These are phyloP conservation scores for Aurelia aurita DNA, from an alignment of 30 jellyfish, hydroid and myxozoan genomes.

Conservation along the genomic window DNA sequence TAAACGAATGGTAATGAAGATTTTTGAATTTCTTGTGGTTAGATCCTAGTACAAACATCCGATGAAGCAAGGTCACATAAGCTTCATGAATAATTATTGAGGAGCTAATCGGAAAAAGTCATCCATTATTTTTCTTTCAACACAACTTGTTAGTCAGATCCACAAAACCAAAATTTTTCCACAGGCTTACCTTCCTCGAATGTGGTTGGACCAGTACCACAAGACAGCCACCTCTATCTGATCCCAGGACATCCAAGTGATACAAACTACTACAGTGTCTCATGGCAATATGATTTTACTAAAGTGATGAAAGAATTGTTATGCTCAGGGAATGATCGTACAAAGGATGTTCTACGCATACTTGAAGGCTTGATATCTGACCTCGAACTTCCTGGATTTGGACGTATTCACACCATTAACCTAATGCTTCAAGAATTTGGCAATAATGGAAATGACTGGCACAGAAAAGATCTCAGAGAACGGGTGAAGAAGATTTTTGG, in stretches of 20 bases:
- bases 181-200: not conserved
- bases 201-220: not conserved
- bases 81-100: too few relatives aligned
- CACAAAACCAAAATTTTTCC: not conserved
- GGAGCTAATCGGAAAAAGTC: too few relatives aligned
- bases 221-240: not conserved
- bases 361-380: not conserved
- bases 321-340: not conserved
- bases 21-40: too few relatives aligned
- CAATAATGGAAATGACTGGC: not conserved
- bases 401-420: not conserved
- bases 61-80: too few relatives aligned
- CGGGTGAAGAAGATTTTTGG: not conserved
- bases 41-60: too few relatives aligned
- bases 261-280: not conserved
- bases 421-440: not conserved
- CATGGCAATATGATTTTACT: not conserved
- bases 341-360: not conserved
- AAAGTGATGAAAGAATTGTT: not conserved
- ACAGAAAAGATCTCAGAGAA: not conserved
- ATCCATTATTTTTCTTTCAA: too few relatives aligned
- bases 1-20: too few relatives aligned
- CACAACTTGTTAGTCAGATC: too few relatives aligned
- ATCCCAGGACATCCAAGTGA: not conserved
- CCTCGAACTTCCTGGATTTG: not conserved